These are phyloP conservation scores for Hemicordylus capensis DNA, from an alignment of 2,113 vertebrate species.

Conservation along the genomic window DNA sequence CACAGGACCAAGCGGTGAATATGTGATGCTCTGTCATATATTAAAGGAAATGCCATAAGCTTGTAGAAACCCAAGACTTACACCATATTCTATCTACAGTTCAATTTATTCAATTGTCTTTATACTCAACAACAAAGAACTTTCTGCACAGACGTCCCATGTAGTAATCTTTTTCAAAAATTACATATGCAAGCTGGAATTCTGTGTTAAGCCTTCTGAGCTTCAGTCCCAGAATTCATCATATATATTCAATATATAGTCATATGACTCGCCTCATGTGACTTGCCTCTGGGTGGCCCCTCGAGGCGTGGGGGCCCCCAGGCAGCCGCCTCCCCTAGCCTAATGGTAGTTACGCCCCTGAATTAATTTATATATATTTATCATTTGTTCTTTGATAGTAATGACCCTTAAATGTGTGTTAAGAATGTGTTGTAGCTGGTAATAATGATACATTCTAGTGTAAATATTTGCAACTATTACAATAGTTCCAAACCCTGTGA, in stretches of 20 bases:
- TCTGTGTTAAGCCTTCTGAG: not conserved
- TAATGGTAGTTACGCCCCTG: too few species aligned
- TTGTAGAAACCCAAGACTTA: not conserved
- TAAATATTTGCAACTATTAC: not conserved
- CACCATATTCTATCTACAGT: not conserved
- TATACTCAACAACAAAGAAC: not conserved
- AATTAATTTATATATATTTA: too few species aligned
- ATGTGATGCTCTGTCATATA: not conserved
- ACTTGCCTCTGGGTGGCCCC: too few species aligned
- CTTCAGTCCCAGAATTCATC: too few species aligned
- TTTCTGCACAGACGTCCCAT: not conserved
- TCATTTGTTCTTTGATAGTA: too few species aligned
- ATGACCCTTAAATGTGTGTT: not conserved
- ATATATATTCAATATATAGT: too few species aligned
- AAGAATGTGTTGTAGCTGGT: not conserved
- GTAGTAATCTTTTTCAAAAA: not conserved
- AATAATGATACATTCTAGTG: not conserved
- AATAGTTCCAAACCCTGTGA: not conserved
- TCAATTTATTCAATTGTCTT: not conserved
- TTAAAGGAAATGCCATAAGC: not conserved
- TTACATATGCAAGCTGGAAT: not conserved
- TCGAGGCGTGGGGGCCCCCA: too few species aligned
- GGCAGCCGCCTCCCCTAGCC: too few species aligned
- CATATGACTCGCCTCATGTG: too few species aligned
- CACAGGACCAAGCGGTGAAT: not conserved